These are phyloP conservation scores for Erebia palarica DNA, from an alignment of 2,888 invertebrate genomes.

Conservation along the genomic window DNA sequence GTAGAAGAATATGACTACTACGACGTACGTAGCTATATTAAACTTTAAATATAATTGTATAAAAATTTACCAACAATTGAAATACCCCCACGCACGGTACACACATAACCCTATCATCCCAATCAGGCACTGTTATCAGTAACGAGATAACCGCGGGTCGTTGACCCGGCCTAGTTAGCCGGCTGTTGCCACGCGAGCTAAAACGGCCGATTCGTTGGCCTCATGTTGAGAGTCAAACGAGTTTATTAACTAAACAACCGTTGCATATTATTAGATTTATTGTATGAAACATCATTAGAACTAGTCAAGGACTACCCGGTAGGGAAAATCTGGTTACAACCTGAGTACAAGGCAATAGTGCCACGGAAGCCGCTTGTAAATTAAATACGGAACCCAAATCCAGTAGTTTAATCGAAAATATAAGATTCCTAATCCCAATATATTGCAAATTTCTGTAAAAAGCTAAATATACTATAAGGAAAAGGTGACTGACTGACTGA, in stretches of 20 bases:
- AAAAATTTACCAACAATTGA: background rate
- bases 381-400: too few species aligned
- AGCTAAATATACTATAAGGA: too few species aligned
- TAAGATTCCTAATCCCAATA: too few species aligned
- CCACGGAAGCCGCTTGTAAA: too few species aligned
- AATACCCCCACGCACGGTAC: background rate
- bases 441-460: too few species aligned
- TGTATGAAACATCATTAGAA: too few species aligned
- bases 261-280: background rate
- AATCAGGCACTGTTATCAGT: slow-evolving; percentile 18
- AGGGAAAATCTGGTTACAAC: too few species aligned
- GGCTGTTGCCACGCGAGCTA: slow-evolving; percentile 25
- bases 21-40: background rate
- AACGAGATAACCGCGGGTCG: slow-evolving; percentile 44
- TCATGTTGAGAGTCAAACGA: background rate
- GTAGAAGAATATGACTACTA: too few species aligned
- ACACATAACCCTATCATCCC: slow-evolving; percentile 2
- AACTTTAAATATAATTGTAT: background rate
- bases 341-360: too few species aligned
- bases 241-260: background rate
- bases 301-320: too few species aligned
- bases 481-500: too few species aligned
- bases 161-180: slow-evolving; percentile 61
- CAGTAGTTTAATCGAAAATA: too few species aligned
- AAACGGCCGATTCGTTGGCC: slow-evolving; percentile 5